Evolutionary conservation across 2,888 invertebrate species (phyloP).

Genomic region (Gymnoscelis rufifasciata): DNA sequence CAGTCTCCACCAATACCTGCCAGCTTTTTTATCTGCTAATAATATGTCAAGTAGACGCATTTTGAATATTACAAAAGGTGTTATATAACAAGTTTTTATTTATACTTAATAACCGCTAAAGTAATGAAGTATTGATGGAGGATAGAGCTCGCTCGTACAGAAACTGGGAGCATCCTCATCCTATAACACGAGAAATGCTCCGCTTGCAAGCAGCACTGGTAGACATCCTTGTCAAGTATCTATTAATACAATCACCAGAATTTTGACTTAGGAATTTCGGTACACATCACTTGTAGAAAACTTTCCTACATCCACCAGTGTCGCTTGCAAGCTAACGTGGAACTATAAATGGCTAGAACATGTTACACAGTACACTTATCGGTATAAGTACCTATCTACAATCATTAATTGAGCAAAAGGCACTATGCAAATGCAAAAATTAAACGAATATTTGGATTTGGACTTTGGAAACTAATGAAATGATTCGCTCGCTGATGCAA

Average conservation of each 20-base stretch:
- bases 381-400: slow-evolving; percentile 47
- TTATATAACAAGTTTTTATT: too few species aligned
- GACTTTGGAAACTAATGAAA: slow-evolving; percentile 50
- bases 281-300: not conserved
- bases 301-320: too few species aligned
- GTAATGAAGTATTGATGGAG: not conserved
- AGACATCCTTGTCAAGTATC: slow-evolving; percentile 7
- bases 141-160: slow-evolving; percentile 39
- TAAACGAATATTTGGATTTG: slow-evolving; percentile 56
- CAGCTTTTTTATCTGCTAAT: not conserved
- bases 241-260: too few species aligned
- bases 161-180: slow-evolving; percentile 27
- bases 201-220: slow-evolving; percentile 3
- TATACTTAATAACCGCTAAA: too few species aligned
- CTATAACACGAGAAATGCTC: slow-evolving; percentile 6
- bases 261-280: not conserved
- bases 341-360: slow-evolving; percentile 42
- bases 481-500: slow-evolving; percentile 50
- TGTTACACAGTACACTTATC: slow-evolving; percentile 48
- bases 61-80: too few species aligned
- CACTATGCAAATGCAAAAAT: slow-evolving; percentile 68
- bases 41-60: not conserved
- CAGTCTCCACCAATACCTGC: slow-evolving; percentile 33
- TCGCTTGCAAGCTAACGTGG: slow-evolving; percentile 12
- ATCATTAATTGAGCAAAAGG: slow-evolving; percentile 71